Evolutionary conservation across 2,888 invertebrate genomes (phyloP), one percentile per base, ranked within the genome.

Genomic region (Anoplius nigerrimus): DNA sequence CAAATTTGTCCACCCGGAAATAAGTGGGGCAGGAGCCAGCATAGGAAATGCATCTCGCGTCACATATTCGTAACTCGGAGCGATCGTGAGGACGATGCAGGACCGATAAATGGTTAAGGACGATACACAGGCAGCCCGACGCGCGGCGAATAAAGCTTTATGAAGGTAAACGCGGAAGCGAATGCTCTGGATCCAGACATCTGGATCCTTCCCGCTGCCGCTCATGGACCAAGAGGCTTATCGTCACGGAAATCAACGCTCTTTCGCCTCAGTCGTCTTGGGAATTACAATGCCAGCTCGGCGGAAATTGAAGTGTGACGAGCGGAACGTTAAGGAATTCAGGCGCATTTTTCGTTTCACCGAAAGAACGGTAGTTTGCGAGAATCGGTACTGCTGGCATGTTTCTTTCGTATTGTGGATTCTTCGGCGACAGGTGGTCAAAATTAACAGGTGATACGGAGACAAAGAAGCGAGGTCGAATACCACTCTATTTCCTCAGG

Each of bases 41-140:
- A 56, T 34, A 34, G 71, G 70, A 71, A 73, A 75, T 75, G 71
- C 74, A 53, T 24, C 52, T 66, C 72, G 61, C 62, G 67, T 64
- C 61, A 52, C 51, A 51, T 20, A 62, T 68, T 71, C 57, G 61
- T 59, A n/a, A 52, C 62, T 42, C 65, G 66, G 57, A 51, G 61
- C 54, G 66, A 73, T 76, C 78, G 79, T 73, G 79, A 79, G 75
- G 76, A 75, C 76, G 79, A 79, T 79, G 63, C 6, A 48, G 18
- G 27, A n/a, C 42, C 21, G 79, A 79, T 79, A 71, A 71, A 56
- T 56, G 62, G 66, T 52, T 66, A 66, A 69, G 66, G 62, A 55
- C 69, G 52, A 53, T 34, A 20, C 53, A 62, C 43, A 45, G 21
- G 59, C 45, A 55, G 42, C 13, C 2, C 24, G 46, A 13, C 46